Evolutionary conservation across 2,888 invertebrate genomes (phyloP).

Genomic region (Scaptomyza cyrtandrae): DNA sequence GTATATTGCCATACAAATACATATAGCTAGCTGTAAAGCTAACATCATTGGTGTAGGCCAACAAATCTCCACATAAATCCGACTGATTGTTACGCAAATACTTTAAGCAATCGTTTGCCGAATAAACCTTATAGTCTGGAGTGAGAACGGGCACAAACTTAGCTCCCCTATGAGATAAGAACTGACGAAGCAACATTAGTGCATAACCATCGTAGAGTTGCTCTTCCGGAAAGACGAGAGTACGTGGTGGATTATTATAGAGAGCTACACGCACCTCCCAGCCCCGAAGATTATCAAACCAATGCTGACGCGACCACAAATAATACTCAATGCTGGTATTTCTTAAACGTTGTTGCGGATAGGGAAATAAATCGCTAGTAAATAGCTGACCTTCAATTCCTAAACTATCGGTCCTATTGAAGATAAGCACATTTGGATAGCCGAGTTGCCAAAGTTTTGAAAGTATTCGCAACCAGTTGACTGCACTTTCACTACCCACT

Average conservation of each 20-base stretch:
- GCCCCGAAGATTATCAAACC: constrained; percentile 46
- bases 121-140: constrained; percentile 30
- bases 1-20: constrained; percentile 51
- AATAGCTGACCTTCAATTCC: neutral
- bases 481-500: constrained; percentile 25
- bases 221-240: constrained; percentile 46
- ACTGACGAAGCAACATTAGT: constrained; percentile 42
- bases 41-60: constrained; percentile 31
- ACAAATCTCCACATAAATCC: constrained; percentile 52
- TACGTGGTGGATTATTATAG: constrained; percentile 61
- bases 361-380: constrained; percentile 39
- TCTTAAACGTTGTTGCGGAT: constrained; percentile 13
- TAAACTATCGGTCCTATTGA: constrained; percentile 21
- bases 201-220: constrained; percentile 55
- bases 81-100: constrained; percentile 14
- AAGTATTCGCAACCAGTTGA: constrained; percentile 37
- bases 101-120: constrained; percentile 42
- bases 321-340: constrained; percentile 38
- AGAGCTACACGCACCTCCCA: constrained; percentile 53
- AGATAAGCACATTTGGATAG: constrained; percentile 53
- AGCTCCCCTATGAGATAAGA: constrained; percentile 34
- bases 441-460: constrained; percentile 40
- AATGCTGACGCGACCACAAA: constrained; percentile 43
- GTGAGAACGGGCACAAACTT: constrained; percentile 41
- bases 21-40: constrained; percentile 47